A percentile compares a stretch with the other conserved stretches of the same genome.
phyloP scores from a whole-genome alignment of 2,888 invertebrate species.

The Myopa tessellatipennis region DNA sequence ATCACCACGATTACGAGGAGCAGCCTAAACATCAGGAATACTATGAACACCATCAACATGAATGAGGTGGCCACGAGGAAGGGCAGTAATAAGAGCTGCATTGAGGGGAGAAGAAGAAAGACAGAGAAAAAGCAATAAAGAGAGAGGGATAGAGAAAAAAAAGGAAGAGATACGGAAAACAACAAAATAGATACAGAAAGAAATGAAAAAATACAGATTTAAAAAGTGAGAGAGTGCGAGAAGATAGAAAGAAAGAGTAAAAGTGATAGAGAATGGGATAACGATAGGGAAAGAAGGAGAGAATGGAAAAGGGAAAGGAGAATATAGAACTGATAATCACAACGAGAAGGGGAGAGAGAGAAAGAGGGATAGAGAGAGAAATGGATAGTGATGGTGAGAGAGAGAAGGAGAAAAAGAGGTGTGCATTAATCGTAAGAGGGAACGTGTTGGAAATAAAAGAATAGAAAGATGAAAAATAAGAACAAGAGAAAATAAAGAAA shows the following conservation, averaged over 20 bases:
- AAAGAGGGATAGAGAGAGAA: neutral
- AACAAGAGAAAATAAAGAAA: neutral
- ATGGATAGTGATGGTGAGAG: neutral
- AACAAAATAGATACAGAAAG: neutral
- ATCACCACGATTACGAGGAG: constrained; percentile 60
- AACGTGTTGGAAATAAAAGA: neutral
- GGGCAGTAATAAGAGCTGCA: neutral
- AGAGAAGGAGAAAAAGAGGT: neutral
- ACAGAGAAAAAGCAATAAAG: neutral
- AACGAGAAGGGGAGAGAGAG: neutral
- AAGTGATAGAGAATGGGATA: neutral
- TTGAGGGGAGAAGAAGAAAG: neutral
- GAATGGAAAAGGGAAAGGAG: neutral
- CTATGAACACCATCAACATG: constrained; percentile 53
- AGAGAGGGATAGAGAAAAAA: neutral
- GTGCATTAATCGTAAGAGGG: neutral
- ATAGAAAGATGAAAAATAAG: neutral
- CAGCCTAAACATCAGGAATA: constrained; percentile 64
- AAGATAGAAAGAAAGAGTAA: neutral
- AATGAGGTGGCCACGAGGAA: neutral
- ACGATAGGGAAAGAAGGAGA: neutral
- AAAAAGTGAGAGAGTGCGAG: neutral
- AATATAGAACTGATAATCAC: neutral
- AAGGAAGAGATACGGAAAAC: neutral
- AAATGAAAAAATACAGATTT: neutral